phyloP scores from a whole-genome alignment of 1,140 invertebrate species.

The Branchinecta lynchi region DNA sequence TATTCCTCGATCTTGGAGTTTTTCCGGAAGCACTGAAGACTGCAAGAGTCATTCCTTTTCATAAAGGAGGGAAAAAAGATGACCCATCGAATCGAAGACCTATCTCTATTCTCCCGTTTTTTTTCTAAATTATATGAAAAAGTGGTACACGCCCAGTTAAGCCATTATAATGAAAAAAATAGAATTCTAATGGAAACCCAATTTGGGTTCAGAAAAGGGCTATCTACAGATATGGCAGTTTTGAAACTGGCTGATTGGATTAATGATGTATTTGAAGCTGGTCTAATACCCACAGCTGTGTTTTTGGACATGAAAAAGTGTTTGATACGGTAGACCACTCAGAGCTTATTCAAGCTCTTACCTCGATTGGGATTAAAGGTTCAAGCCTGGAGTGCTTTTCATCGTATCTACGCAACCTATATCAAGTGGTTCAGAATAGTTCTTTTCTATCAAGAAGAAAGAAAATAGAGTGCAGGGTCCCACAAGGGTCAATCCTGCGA shows the following conservation, averaged over 20 bases:
- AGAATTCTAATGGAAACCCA: no score
- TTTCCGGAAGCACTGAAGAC: slow-evolving; percentile 9
- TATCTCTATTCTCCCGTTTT: no score
- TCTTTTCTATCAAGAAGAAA: background rate
- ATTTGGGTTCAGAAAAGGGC: no score
- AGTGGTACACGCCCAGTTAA: no score
- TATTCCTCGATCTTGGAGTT: background rate
- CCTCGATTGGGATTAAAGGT: slow-evolving; percentile 1
- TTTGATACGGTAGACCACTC: slow-evolving; percentile 8
- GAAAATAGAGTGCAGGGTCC: slow-evolving; percentile 9
- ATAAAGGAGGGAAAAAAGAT: slow-evolving; percentile 9
- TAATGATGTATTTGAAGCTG: no score
- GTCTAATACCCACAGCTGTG: no score
- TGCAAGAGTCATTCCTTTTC: slow-evolving; percentile 5
- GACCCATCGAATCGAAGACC: no score
- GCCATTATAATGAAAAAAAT: no score
- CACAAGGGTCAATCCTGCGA: slow-evolving; percentile 3
- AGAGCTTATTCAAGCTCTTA: slow-evolving; percentile 9
- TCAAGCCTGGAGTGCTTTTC: slow-evolving; percentile 1
- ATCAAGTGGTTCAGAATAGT: background rate
- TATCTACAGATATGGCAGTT: no score
- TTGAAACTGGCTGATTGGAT: no score
- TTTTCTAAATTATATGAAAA: no score
- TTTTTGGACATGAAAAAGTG: no score
- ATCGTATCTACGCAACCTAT: slow-evolving; percentile 5